These are phyloP conservation scores for Protaetia brevitarsis DNA, from an alignment of 1,140 invertebrate species.

Conservation along the genomic window DNA sequence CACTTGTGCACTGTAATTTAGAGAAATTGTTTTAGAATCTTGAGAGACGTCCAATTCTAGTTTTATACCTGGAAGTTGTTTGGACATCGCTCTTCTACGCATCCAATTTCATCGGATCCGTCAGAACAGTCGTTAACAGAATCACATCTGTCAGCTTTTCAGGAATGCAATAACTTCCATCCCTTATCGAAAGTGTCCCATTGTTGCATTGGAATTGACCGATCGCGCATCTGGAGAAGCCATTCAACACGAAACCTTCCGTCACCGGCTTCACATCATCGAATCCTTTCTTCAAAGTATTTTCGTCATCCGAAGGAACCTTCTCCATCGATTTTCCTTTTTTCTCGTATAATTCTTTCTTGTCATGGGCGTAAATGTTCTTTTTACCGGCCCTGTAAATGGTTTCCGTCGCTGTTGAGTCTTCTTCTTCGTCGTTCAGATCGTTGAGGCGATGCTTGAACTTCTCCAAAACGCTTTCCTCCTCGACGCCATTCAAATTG, in stretches of 20 bases:
- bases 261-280: constrained; percentile 40
- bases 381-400: constrained; percentile 29
- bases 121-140: constrained; percentile 63
- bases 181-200: constrained; percentile 55
- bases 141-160: constrained; percentile 58
- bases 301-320: background rate
- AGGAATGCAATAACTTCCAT: constrained; percentile 58
- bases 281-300: background rate
- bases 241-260: constrained; percentile 38
- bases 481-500: constrained; percentile 36
- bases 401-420: constrained; percentile 26
- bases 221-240: constrained; percentile 55
- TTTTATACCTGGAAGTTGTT: constrained; percentile 55
- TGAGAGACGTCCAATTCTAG: background rate
- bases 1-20: constrained; percentile 58
- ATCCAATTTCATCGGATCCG: constrained; percentile 62
- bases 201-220: constrained; percentile 63
- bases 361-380: constrained; percentile 27
- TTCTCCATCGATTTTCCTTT: constrained; percentile 9
- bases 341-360: constrained; percentile 29
- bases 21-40: background rate
- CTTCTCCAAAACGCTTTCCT: constrained; percentile 33
- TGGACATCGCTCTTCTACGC: constrained; percentile 55
- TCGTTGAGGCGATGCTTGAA: constrained; percentile 24
- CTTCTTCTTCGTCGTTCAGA: constrained; percentile 18